Base-by-base conservation (phyloP, 2,888 invertebrate genomes). In the Saturnia japonica region DNA sequence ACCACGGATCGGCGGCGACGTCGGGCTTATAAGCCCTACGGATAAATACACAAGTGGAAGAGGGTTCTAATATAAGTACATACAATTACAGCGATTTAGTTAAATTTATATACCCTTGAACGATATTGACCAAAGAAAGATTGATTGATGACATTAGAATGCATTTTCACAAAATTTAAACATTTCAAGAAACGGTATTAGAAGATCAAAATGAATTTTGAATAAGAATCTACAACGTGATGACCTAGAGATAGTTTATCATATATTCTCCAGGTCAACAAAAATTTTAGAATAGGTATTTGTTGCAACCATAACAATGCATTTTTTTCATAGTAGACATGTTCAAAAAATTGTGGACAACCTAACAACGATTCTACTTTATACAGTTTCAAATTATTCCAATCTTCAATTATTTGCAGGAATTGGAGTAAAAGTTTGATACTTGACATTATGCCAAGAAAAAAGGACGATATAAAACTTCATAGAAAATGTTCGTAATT, bases 11-110 rank as follows among this genome's bases (percentile, higher is more conserved):
- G 88, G 81, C 47, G 85, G 86, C 71, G 85, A 82, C 62, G 86
- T 85, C 73, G 93, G 94, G 85, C 92, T 94, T 71, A 94, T 85
- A 77, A 95, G 84, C 86, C 94, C 95, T 95, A 90, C 72, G 85
- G 83, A 84, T 77, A 76, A 78, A 79, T 75, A 82, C 71, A 81
- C 71, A 74, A 76, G 76, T 74, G 78, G 77, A 73, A 80, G 72
- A 60, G 28, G 60, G 71, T 22, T 28, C 64, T 66, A 40, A 40
- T 4, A 42, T n/a, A n/a, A n/a, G n/a, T n/a, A n/a, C n/a, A n/a
- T 43, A 40, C 66, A 43, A 25, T 8, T 60, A 22, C 40, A 51
- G 43, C 51, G 70, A 66, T 70, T 40, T 70, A 40, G 40, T 40
- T n/a, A 19, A 1, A 1, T 19, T 25, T 14, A 12, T 25, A 28